Percentiles rank a stretch among this genome's conserved stretches.
Conservation (phyloP, 37 sponge, comb jelly and placozoan species). For the Diacarnus erythraeanus region DNA sequence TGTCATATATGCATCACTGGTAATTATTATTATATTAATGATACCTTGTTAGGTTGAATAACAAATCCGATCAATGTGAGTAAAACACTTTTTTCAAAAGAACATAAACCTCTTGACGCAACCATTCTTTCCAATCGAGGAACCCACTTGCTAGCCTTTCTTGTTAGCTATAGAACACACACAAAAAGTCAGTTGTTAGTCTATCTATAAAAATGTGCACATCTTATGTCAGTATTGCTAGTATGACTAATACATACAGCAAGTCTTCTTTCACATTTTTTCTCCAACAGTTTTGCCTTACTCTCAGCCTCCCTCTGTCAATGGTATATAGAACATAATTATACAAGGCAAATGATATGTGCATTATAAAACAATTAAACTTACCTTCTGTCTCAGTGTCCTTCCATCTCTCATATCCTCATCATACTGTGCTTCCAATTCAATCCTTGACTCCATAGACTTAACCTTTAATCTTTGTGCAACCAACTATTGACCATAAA, state of each 20-base stretch:
- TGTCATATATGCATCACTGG: neutral
- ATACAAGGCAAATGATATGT: neutral
- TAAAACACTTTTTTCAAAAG: conserved; percentile 80
- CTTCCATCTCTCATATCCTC: conserved; percentile 59
- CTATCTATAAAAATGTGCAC: too few relatives aligned
- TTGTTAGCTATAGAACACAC: conserved; percentile 66
- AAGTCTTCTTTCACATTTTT: conserved; percentile 73
- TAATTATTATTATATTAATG: neutral
- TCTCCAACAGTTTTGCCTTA: conserved; percentile 56
- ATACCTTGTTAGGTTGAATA: conserved; percentile 82
- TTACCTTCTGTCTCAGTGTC: conserved; percentile 64
- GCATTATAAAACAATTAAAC: neutral
- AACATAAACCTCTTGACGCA: conserved; percentile 41
- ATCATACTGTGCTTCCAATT: conserved; percentile 70
- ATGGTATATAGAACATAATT: neutral
- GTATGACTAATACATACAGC: conserved; percentile 35
- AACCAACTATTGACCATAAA: conserved; percentile 29
- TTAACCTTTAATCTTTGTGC: conserved; percentile 61
- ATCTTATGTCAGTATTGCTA: too few relatives aligned
- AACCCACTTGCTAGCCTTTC: conserved; percentile 57
- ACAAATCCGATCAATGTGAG: conserved; percentile 69
- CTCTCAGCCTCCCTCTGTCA: conserved; percentile 71
- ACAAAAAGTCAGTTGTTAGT: neutral
- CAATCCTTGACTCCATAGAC: conserved; percentile 68
- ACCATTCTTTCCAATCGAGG: conserved; percentile 88